A percentile compares a stretch with the other conserved stretches of the same genome.
phyloP scores from a whole-genome alignment of 2,888 invertebrate genomes.

The Azorinus chamasolen region DNA sequence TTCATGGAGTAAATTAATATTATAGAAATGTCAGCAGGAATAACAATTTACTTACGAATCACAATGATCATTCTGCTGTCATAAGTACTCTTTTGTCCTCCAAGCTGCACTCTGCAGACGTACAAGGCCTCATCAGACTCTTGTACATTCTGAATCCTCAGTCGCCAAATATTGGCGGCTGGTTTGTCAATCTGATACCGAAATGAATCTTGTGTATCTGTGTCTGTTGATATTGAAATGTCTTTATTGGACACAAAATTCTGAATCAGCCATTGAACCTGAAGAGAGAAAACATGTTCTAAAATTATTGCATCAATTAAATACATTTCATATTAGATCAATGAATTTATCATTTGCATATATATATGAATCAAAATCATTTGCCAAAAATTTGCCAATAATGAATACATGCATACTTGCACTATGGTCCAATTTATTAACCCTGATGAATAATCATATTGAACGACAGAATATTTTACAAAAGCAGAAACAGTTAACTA shows the following conservation, averaged over 20 bases:
- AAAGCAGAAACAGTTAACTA: too few species aligned
- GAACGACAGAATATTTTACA: too few species aligned
- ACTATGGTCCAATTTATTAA: too few species aligned
- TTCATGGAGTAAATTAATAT: too few species aligned
- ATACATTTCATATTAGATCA: too few species aligned
- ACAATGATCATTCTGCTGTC: conserved; percentile 66
- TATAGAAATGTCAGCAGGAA: too few species aligned
- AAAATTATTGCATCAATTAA: background rate
- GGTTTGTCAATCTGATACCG: conserved; percentile 79
- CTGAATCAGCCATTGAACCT: conserved; percentile 68
- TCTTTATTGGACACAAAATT: conserved; percentile 37
- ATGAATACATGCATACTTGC: too few species aligned
- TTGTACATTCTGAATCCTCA: conserved; percentile 79
- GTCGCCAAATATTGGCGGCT: conserved; percentile 77
- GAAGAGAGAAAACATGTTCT: conserved; percentile 6
- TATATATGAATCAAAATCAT: too few species aligned
- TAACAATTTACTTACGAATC: conserved; percentile 69
- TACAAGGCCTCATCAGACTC: conserved; percentile 75
- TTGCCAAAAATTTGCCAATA: too few species aligned
- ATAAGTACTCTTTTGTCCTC: conserved; percentile 72
- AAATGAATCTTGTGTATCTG: conserved; percentile 75
- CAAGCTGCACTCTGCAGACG: conserved; percentile 77
- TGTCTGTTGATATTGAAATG: conserved; percentile 72
- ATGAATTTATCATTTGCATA: too few species aligned
- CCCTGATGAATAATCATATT: too few species aligned